These are phyloP conservation scores for Alaudala cheleensis DNA, from an alignment of 2,113 vertebrate species.

Conservation along the genomic window DNA sequence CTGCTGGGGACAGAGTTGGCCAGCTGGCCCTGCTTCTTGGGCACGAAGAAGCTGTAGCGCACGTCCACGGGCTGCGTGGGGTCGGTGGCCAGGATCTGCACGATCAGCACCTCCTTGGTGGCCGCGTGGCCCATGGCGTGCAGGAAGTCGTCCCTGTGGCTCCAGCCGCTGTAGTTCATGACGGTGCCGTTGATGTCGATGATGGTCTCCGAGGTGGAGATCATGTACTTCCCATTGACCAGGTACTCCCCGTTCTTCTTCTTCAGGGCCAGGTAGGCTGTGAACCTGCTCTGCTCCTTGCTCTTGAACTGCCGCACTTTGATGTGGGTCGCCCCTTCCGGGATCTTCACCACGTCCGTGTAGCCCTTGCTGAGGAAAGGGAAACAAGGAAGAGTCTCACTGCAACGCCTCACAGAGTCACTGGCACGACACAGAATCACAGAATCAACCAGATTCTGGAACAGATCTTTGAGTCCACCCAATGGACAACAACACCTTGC, in stretches of 20 bases:
- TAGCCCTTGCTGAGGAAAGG: conserved; percentile 89
- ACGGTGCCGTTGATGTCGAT: conserved; percentile 91
- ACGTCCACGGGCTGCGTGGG: conserved; percentile 87
- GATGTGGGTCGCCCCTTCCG: conserved; percentile 91
- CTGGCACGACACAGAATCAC: background rate
- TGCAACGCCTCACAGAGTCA: background rate
- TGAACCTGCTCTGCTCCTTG: conserved; percentile 91
- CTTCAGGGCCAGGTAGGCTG: conserved; percentile 91
- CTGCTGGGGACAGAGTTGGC: conserved; percentile 57
- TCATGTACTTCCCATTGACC: conserved; percentile 97
- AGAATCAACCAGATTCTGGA: background rate
- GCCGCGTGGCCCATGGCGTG: conserved; percentile 92
- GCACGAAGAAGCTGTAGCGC: conserved; percentile 94
- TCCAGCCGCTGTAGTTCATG: conserved; percentile 98
- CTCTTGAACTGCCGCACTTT: conserved; percentile 95
- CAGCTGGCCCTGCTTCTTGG: conserved; percentile 72
- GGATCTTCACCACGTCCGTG: conserved; percentile 95
- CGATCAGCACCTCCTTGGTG: conserved; percentile 82
- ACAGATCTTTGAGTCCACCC: background rate
- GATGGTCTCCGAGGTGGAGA: conserved; percentile 95
- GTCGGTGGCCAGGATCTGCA: conserved; percentile 94
- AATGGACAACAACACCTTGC: background rate
- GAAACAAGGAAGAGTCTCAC: background rate
- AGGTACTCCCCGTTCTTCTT: conserved; percentile 89
- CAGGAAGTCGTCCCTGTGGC: conserved; percentile 89